phyloP scores from a whole-genome alignment of 23 tunicate species.

The Botrylloides violaceus region DNA sequence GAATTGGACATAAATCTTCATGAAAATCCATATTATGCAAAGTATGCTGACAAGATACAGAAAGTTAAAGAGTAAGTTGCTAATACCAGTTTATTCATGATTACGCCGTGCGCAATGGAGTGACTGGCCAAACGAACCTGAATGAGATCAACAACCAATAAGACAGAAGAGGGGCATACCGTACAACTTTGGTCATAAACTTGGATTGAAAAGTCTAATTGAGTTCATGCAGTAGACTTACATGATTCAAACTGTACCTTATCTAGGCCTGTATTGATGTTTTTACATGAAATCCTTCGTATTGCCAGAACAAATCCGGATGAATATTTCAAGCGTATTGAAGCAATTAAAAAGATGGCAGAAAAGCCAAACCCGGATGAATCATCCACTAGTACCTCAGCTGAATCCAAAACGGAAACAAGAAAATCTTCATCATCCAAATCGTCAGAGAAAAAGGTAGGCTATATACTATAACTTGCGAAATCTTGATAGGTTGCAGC shows the following conservation, averaged over 20 bases:
- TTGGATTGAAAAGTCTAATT: background rate
- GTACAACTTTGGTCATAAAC: background rate
- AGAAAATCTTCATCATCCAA: background rate
- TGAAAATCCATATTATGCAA: slow-evolving; percentile 61
- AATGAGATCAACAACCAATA: too few relatives aligned
- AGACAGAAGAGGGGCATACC: too few relatives aligned
- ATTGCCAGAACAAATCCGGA: slow-evolving; percentile 34
- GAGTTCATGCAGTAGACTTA: too few relatives aligned
- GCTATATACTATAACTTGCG: too few relatives aligned
- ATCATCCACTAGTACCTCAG: background rate
- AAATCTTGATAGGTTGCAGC: too few relatives aligned
- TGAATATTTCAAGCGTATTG: slow-evolving; percentile 43
- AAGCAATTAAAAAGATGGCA: slow-evolving; percentile 11
- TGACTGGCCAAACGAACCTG: too few relatives aligned
- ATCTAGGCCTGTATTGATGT: too few relatives aligned
- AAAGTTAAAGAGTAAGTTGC: slow-evolving; percentile 39
- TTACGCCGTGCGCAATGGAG: background rate
- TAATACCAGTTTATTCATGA: background rate
- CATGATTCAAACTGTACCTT: too few relatives aligned
- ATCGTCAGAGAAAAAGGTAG: background rate
- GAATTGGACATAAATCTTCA: slow-evolving; percentile 20
- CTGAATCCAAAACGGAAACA: background rate
- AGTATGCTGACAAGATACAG: slow-evolving; percentile 71
- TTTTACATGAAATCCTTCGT: too few relatives aligned
- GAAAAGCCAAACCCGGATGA: background rate